Conservation (phyloP, 1,140 invertebrate genomes). For the Phocides pigmalion region DNA sequence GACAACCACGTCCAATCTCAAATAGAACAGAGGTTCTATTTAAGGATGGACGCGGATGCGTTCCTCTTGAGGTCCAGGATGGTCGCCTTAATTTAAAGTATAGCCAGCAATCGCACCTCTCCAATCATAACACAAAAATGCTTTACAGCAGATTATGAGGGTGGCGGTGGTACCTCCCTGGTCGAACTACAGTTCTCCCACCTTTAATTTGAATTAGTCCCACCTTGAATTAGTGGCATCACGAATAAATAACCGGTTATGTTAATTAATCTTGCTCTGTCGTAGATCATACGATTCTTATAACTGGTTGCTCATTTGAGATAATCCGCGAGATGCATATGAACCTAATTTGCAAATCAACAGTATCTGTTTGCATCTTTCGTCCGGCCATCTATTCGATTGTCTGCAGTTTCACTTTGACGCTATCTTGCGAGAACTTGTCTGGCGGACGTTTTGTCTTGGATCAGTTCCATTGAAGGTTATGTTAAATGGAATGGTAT, state of each 20-base stretch:
- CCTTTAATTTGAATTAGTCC: too few species aligned
- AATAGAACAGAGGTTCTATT: too few species aligned
- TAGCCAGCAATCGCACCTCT: too few species aligned
- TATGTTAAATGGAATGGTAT: too few species aligned
- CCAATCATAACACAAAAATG: too few species aligned
- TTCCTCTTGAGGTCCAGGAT: too few species aligned
- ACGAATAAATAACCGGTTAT: conserved; percentile 7
- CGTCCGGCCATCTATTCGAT: conserved; percentile 44
- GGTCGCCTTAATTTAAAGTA: too few species aligned
- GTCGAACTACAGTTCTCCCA: background rate
- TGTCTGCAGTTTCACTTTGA: conserved; percentile 40
- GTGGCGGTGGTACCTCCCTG: too few species aligned
- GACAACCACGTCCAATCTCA: too few species aligned
- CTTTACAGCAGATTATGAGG: too few species aligned
- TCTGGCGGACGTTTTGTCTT: background rate
- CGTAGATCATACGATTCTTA: background rate
- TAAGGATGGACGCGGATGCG: too few species aligned
- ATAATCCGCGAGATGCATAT: conserved; percentile 9
- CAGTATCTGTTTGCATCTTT: conserved; percentile 4
- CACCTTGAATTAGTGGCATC: too few species aligned
- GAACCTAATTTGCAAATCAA: conserved; percentile 7
- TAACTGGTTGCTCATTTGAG: background rate
- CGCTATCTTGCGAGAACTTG: conserved; percentile 37
- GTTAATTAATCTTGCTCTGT: background rate
- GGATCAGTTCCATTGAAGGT: conserved; percentile 30